A percentile compares a stretch with the other conserved stretches of the same genome.
Conservation (phyloP, 2,113 vertebrate genomes). For the Elachura formosa region DNA sequence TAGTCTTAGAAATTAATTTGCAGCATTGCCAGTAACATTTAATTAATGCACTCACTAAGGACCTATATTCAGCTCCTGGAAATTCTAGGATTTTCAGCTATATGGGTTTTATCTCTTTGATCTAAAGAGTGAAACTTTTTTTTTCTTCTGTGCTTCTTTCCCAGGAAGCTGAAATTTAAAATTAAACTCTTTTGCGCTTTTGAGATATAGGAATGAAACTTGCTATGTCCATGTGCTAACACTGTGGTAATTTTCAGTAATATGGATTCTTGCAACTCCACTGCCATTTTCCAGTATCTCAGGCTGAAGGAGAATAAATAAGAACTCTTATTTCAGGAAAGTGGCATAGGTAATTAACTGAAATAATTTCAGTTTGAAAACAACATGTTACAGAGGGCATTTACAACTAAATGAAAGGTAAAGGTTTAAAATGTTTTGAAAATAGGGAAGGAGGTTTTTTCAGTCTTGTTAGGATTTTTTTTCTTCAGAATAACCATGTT, state of each 20-base stretch:
- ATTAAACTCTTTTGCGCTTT: background rate
- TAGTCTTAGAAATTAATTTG: background rate
- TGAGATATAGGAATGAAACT: background rate
- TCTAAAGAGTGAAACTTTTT: background rate
- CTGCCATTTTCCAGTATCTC: background rate
- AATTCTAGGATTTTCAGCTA: background rate
- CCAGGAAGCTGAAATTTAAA: slow-evolving; percentile 15
- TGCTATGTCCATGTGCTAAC: background rate
- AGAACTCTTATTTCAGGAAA: background rate
- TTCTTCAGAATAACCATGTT: background rate
- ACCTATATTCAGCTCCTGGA: background rate
- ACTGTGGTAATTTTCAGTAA: background rate
- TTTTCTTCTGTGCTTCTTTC: background rate
- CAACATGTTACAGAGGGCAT: background rate
- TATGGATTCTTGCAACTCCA: background rate
- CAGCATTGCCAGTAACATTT: background rate
- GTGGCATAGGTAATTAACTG: background rate
- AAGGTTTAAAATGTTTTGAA: background rate
- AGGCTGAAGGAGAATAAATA: background rate
- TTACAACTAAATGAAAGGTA: background rate
- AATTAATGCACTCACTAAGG: background rate
- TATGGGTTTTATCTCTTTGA: background rate
- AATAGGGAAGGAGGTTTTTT: background rate
- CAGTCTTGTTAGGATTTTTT: background rate
- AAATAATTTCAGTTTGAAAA: background rate